A percentile compares a stretch with the other conserved stretches of the same genome.
phyloP scores from a whole-genome alignment of 2,797 vertebrate genomes.

The Scolopax rusticola region DNA sequence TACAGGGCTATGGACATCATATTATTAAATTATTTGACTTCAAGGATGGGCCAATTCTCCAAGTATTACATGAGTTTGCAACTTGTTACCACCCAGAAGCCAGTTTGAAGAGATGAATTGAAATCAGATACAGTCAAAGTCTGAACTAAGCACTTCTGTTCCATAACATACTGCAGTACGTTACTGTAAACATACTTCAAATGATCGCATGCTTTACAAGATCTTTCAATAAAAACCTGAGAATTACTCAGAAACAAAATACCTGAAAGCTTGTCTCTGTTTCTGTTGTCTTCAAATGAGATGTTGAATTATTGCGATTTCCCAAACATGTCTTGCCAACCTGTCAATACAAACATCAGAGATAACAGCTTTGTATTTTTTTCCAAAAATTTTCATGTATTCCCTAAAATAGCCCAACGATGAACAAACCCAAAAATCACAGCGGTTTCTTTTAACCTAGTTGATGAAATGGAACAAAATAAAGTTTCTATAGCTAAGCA shows the following conservation, averaged over 20 bases:
- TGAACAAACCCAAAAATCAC: not conserved
- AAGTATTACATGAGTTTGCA: not conserved
- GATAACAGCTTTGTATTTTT: not conserved
- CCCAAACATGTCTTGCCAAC: constrained; percentile 66
- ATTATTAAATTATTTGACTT: not conserved
- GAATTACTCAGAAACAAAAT: not conserved
- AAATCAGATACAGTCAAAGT: not conserved
- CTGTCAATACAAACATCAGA: constrained; percentile 54
- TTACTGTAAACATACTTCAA: not conserved
- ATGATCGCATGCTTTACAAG: not conserved
- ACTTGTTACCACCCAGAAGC: not conserved
- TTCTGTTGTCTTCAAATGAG: constrained; percentile 39
- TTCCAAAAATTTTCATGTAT: not conserved
- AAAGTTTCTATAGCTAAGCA: not conserved
- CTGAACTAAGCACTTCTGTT: not conserved
- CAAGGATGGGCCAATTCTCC: not conserved
- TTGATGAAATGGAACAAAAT: not conserved
- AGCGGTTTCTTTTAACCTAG: not conserved
- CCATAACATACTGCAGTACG: not conserved
- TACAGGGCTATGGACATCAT: not conserved
- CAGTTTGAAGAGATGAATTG: not conserved
- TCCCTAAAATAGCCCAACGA: not conserved
- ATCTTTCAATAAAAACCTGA: not conserved
- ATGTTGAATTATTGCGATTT: constrained; percentile 45
- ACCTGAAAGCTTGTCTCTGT: constrained; percentile 70